Conservation (phyloP, 2,888 invertebrate genomes). For the Caenorhabditis sp. region DNA sequence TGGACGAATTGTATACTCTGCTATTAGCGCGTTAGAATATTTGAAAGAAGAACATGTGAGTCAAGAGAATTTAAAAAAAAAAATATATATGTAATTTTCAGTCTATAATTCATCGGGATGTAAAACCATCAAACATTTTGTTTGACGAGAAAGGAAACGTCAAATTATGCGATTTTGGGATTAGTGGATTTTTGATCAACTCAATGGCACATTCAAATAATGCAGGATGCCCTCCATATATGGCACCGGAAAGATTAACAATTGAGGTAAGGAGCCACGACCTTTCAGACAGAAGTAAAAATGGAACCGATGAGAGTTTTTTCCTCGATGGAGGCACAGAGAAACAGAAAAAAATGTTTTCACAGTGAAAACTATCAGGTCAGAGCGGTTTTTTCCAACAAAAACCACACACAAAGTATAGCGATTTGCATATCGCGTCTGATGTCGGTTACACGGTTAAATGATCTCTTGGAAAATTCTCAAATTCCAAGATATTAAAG, state of each 20-base stretch:
- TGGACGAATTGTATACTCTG: constrained; percentile 96
- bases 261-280: constrained; percentile 20
- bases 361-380: too few relatives aligned
- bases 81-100: constrained; percentile 15
- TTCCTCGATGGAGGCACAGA: too few relatives aligned
- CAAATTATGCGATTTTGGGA: constrained; percentile 98
- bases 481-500: too few relatives aligned
- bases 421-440: too few relatives aligned
- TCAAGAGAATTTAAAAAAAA: background rate
- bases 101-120: constrained; percentile 65
- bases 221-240: constrained; percentile 97
- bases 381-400: too few relatives aligned
- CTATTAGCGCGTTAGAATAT: constrained; percentile 95
- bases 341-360: too few relatives aligned
- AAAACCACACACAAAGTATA: too few relatives aligned
- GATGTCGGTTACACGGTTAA: too few relatives aligned
- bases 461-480: too few relatives aligned
- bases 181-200: constrained; percentile 86
- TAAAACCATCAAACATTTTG: constrained; percentile 89
- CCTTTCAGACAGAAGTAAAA: too few relatives aligned
- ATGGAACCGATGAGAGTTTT: too few relatives aligned
- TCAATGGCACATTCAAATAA: constrained; percentile 77
- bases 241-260: constrained; percentile 78
- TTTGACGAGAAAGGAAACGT: constrained; percentile 90
- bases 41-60: constrained; percentile 85